A percentile compares a stretch with the other conserved stretches of the same genome.
Evolutionary conservation across 1,140 invertebrate genomes (phyloP).

Genomic region (Caenorhabditis brenneri): DNA sequence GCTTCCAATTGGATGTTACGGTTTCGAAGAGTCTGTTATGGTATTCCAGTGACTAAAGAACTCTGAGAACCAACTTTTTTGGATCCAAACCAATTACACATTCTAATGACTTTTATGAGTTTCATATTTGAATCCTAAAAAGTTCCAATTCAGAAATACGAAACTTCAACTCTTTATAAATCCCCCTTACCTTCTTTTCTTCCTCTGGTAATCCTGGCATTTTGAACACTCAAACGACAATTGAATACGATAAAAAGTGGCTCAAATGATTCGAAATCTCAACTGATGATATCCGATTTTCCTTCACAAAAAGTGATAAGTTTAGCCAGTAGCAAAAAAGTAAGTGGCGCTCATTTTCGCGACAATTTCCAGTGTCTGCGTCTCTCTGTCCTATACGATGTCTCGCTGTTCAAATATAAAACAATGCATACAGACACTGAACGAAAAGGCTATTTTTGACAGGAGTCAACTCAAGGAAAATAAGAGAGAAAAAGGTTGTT

Average conservation of each 20-base stretch:
- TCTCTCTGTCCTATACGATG: not conserved
- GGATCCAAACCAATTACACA: too few relatives aligned
- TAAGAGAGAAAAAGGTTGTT: not conserved
- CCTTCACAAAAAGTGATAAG: not conserved
- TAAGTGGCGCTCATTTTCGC: conserved; percentile 1
- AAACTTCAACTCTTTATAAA: too few relatives aligned
- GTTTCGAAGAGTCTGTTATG: too few relatives aligned
- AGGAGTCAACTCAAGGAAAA: not conserved
- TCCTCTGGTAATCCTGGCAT: too few relatives aligned
- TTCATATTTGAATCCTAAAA: too few relatives aligned
- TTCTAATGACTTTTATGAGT: too few relatives aligned
- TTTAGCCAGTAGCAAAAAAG: conserved; percentile 14
- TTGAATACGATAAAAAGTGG: not conserved
- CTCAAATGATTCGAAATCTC: not conserved
- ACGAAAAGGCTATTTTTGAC: conserved; percentile 29
- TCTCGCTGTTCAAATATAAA: conserved; percentile 30
- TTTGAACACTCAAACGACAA: too few relatives aligned
- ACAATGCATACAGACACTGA: conserved; percentile 20
- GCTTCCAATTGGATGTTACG: too few relatives aligned
- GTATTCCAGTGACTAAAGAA: too few relatives aligned
- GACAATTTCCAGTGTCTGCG: not conserved
- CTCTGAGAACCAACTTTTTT: too few relatives aligned
- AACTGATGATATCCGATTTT: not conserved
- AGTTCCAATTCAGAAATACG: too few relatives aligned
- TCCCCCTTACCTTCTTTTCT: too few relatives aligned